Evolutionary conservation across 2,888 invertebrate species (phyloP).

Genomic region (Acanthosoma haemorrhoidale): DNA sequence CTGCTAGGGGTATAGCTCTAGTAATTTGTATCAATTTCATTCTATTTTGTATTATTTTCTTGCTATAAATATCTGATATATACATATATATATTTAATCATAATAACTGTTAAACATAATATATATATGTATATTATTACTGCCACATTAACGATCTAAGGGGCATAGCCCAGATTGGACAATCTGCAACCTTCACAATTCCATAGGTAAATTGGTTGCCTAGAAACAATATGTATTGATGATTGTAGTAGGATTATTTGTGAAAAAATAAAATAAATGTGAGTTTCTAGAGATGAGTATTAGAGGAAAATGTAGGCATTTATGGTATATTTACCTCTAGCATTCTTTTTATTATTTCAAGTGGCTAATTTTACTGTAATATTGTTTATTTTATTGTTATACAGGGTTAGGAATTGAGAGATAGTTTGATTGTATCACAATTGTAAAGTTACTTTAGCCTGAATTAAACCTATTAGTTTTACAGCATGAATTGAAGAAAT

Average conservation of each 20-base stretch:
- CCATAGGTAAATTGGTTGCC: too few relatives aligned
- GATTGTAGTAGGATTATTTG: too few relatives aligned
- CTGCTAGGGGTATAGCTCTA: slow-evolving; percentile 15
- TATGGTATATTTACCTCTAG: slow-evolving; percentile 9
- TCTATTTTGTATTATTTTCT: too few relatives aligned
- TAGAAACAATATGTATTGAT: too few relatives aligned
- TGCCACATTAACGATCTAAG: slow-evolving; percentile 17
- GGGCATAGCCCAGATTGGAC: slow-evolving; percentile 15
- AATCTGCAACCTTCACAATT: background rate
- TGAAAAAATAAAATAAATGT: background rate
- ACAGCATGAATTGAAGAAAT: too few relatives aligned
- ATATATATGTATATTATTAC: background rate
- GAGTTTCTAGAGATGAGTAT: background rate
- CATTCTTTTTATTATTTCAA: too few relatives aligned
- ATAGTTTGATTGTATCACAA: too few relatives aligned
- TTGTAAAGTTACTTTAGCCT: background rate
- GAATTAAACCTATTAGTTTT: too few relatives aligned
- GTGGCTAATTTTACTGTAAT: too few relatives aligned
- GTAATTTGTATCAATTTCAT: slow-evolving; percentile 1
- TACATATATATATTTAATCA: background rate
- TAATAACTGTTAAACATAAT: background rate
- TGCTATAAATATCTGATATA: too few relatives aligned
- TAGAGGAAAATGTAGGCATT: slow-evolving; percentile 8
- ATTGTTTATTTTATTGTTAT: slow-evolving; percentile 1
- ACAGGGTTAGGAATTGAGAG: slow-evolving; percentile 19